Base-by-base conservation (phyloP, 2,113 vertebrate genomes). In the Poeciliopsis prolifica region DNA sequence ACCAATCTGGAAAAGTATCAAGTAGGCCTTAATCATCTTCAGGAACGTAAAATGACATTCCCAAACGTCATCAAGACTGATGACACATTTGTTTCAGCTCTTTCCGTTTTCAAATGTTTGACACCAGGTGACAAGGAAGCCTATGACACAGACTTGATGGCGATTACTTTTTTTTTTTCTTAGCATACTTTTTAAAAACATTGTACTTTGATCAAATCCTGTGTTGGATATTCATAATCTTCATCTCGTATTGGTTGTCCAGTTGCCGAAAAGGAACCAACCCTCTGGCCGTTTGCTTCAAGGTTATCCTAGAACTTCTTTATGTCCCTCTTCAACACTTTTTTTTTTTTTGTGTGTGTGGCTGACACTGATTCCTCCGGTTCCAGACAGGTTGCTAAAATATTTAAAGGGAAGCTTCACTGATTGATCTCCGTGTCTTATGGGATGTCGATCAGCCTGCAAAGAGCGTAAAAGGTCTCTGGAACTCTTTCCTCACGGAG, bases 371-470 rank as follows among this genome's bases (percentile, higher is more conserved):
- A 87, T 84, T 77, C 64, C 17, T 80, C 33, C 28, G 10, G 77
- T 78, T 89, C 84, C 88, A 82, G 72, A 76, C 82, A 74, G 79
- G 69, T 80, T 84, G 68, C 61, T 64, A 65, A 87, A 80, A 77
- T 77, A 75, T 81, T 77, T 29, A 77, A 72, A 65, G 85, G 83
- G 79, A 87, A 62, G n/a, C 77, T 80, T 67, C 28, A 90, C 87
- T 87, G 88, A 92, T 89, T 73, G 72, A 78, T 81, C 28, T 37
- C 35, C 35, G 35, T 3, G 35, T 37, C 35, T 37, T 37, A 37
- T 37, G 35, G 35, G 35, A 37, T 37, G 11, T 37, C 35, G 10
- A 37, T 37, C 35, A 11, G 10, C 35, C 35, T 37, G 35, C 73
- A 30, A 60, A 81, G 54, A 89, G 75, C 62, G 77, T 82, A 61